Conservation (phyloP, 2,113 vertebrate genomes). For the Tachycineta bicolor region DNA sequence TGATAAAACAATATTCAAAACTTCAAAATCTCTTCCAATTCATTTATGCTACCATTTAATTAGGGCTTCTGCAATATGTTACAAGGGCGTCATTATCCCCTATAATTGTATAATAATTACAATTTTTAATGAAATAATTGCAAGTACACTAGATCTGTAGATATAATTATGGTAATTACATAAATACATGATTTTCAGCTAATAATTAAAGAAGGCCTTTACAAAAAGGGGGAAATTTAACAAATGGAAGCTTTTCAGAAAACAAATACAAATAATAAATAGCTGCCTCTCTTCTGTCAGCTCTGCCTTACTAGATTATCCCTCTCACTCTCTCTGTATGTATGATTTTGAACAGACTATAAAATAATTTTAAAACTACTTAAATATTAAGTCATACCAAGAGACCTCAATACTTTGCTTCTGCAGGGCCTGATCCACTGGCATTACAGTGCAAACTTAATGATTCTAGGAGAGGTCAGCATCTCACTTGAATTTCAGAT, state of each 20-base stretch:
- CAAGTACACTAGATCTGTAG: constrained; percentile 59
- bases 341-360: neutral
- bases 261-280: constrained; percentile 52
- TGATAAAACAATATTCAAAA: constrained; percentile 68
- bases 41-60: constrained; percentile 66
- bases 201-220: constrained; percentile 69
- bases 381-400: neutral
- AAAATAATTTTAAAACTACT: neutral
- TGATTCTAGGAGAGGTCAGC: neutral
- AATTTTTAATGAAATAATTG: constrained; percentile 72
- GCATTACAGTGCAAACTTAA: neutral
- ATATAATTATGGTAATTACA: constrained; percentile 74
- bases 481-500: neutral
- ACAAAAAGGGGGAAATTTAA: constrained; percentile 51
- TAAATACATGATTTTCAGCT: constrained; percentile 72
- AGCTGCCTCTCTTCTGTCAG: neutral
- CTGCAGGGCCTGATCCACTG: neutral
- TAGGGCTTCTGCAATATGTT: constrained; percentile 65
- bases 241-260: constrained; percentile 47
- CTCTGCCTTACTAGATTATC: neutral
- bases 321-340: neutral
- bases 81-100: constrained; percentile 63
- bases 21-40: constrained; percentile 56
- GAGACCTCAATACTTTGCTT: neutral
- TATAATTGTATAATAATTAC: constrained; percentile 72